These are phyloP conservation scores for Lepisosteus oculatus DNA, from an alignment of 2,113 vertebrate species.

Conservation along the genomic window DNA sequence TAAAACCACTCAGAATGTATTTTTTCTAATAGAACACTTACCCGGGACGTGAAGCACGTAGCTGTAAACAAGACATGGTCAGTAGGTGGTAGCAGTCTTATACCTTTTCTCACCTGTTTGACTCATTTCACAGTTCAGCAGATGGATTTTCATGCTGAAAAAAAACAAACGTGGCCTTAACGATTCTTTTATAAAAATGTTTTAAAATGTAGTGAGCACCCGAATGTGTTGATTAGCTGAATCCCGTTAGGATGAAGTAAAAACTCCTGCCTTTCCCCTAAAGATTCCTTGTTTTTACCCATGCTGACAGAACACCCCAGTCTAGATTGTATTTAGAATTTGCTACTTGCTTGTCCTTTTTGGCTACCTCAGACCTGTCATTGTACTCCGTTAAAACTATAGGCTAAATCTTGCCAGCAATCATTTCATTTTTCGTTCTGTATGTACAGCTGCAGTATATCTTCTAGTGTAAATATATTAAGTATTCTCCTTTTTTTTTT, in stretches of 20 bases:
- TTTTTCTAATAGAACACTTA: slow-evolving; percentile 12
- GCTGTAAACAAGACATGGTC: not conserved
- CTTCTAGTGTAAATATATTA: slow-evolving; percentile 57
- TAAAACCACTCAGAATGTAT: slow-evolving; percentile 25
- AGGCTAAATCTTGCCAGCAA: slow-evolving; percentile 33
- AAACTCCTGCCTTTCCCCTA: not conserved
- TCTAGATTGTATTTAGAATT: slow-evolving; percentile 3
- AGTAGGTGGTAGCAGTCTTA: too few species aligned
- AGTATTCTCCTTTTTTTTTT: slow-evolving; percentile 16
- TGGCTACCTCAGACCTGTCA: slow-evolving; percentile 68
- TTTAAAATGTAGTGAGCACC: too few species aligned
- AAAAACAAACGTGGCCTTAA: too few species aligned
- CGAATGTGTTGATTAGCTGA: not conserved
- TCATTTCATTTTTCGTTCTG: slow-evolving; percentile 3
- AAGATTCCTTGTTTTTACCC: too few species aligned
- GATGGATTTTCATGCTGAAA: too few species aligned
- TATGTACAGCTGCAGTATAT: slow-evolving; percentile 51
- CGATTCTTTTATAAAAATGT: too few species aligned
- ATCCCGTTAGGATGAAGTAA: not conserved
- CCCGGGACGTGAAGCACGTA: slow-evolving; percentile 4
- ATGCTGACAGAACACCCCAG: too few species aligned
- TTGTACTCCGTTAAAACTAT: slow-evolving; percentile 40
- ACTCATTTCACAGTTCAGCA: too few species aligned
- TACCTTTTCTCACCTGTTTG: too few species aligned
- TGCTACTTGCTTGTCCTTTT: slow-evolving; percentile 27